Conservation (phyloP, 2,113 vertebrate genomes). For the Amblyopsis rosae region DNA sequence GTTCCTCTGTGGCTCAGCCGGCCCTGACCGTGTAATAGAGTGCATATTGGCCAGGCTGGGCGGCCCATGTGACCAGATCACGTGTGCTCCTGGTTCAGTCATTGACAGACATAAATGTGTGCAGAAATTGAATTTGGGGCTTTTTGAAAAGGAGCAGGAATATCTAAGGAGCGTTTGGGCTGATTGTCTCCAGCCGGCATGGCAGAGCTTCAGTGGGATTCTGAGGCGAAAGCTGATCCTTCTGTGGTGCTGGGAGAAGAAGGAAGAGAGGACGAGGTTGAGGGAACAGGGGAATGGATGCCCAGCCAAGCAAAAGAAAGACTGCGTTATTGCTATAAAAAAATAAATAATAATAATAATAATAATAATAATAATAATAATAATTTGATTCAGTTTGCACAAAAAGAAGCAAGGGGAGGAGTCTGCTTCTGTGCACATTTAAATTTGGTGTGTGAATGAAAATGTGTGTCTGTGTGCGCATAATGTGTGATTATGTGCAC, state of each 20-base stretch:
- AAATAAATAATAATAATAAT: conserved; percentile 76
- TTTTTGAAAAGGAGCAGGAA: conserved; percentile 92
- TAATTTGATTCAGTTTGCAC: conserved; percentile 92
- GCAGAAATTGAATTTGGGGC: conserved; percentile 99
- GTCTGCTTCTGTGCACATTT: conserved; percentile 7
- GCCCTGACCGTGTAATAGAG: conserved; percentile 75
- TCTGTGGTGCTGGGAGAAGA: conserved; percentile 79
- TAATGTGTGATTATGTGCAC: conserved; percentile 25
- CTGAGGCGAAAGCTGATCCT: conserved; percentile 86
- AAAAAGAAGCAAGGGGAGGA: conserved; percentile 76
- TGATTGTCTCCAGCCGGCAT: conserved; percentile 96
- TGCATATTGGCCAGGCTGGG: conserved; percentile 72
- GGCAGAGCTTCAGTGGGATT: conserved; percentile 91
- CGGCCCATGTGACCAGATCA: conserved; percentile 77
- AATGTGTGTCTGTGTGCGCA: conserved; percentile 27
- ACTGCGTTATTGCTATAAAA: conserved; percentile 92
- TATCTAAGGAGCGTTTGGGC: conserved; percentile 93
- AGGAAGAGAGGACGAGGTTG: conserved; percentile 30
- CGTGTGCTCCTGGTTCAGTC: conserved; percentile 94
- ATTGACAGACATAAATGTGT: conserved; percentile 98
- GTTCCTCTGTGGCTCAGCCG: conserved; percentile 68
- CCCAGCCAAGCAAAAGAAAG: conserved; percentile 94
- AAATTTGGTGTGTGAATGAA: conserved; percentile 23
- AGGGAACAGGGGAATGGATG: conserved; percentile 68
- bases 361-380: too few species aligned